Evolutionary conservation across 2,113 vertebrate genomes (phyloP).

Genomic region (Panurus biarmicus): DNA sequence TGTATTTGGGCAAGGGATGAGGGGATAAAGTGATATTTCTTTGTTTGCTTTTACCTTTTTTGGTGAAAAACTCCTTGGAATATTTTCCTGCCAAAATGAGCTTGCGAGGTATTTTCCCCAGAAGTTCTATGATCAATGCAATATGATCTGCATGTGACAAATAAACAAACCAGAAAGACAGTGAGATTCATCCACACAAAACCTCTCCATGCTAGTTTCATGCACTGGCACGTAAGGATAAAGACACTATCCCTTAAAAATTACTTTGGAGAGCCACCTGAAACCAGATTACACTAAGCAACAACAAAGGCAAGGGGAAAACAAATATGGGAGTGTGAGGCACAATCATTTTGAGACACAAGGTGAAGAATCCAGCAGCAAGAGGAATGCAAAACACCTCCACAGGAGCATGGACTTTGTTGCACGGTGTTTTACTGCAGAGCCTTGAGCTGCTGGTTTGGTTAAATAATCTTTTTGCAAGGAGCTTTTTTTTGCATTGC

Average conservation of each 20-base stretch:
- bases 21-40: background rate
- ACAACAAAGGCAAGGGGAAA: background rate
- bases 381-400: background rate
- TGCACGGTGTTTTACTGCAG: background rate
- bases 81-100: conserved; percentile 93
- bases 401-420: background rate
- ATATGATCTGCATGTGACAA: conserved; percentile 86
- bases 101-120: conserved; percentile 95
- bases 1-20: background rate
- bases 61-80: conserved; percentile 98
- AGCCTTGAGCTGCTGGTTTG: background rate
- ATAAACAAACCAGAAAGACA: background rate
- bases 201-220: background rate
- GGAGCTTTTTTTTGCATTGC: background rate
- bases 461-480: background rate
- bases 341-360: background rate
- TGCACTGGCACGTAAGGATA: background rate
- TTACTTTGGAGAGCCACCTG: background rate
- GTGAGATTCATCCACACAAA: conserved; percentile 46
- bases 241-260: background rate
- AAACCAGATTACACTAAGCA: background rate
- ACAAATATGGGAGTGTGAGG: background rate
- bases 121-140: conserved; percentile 95
- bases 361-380: background rate
- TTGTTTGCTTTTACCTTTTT: conserved; percentile 85